phyloP scores from a whole-genome alignment of 1,140 invertebrate genomes.

The Temnothorax nylanderi region DNA sequence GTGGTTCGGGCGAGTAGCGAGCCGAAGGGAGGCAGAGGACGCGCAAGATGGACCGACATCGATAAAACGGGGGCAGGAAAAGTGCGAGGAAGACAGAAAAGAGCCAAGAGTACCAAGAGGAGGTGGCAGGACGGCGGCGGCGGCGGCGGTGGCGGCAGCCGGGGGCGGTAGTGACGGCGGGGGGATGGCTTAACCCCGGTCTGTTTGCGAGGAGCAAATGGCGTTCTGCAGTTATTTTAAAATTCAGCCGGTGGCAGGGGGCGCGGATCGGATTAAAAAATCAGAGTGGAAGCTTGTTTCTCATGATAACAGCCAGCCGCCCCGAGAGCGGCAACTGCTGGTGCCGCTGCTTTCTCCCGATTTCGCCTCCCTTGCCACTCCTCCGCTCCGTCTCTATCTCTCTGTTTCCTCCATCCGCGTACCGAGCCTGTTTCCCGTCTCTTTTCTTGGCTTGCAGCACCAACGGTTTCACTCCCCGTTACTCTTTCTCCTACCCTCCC shows the following conservation, averaged over 20 bases:
- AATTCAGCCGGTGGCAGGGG: conserved; percentile 81
- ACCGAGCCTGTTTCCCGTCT: conserved; percentile 64
- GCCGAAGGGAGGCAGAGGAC: conserved; percentile 13
- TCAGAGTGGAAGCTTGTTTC: conserved; percentile 86
- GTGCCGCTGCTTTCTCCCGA: conserved; percentile 83
- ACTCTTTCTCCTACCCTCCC: conserved; percentile 66
- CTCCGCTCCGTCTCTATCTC: conserved; percentile 68
- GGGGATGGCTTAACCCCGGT: conserved; percentile 80
- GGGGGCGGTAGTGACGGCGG: neutral
- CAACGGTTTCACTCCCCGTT: conserved; percentile 48
- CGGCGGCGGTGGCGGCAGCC: neutral
- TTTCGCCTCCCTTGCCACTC: conserved; percentile 69
- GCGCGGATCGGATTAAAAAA: conserved; percentile 85
- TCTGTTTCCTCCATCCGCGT: conserved; percentile 66
- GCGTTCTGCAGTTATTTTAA: conserved; percentile 86
- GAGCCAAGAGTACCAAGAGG: conserved; percentile 61
- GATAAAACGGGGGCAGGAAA: conserved; percentile 40
- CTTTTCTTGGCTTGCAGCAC: conserved; percentile 23
- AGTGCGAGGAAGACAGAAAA: conserved; percentile 61
- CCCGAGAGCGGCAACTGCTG: conserved; percentile 82
- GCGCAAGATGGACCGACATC: conserved; percentile 36
- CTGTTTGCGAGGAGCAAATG: conserved; percentile 85
- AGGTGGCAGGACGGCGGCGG: conserved; percentile 14
- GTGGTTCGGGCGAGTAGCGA: conserved; percentile 18
- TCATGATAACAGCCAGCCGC: conserved; percentile 85